Conservation (phyloP, 2,888 invertebrate genomes). For the Cylindroiulus punctatus region DNA sequence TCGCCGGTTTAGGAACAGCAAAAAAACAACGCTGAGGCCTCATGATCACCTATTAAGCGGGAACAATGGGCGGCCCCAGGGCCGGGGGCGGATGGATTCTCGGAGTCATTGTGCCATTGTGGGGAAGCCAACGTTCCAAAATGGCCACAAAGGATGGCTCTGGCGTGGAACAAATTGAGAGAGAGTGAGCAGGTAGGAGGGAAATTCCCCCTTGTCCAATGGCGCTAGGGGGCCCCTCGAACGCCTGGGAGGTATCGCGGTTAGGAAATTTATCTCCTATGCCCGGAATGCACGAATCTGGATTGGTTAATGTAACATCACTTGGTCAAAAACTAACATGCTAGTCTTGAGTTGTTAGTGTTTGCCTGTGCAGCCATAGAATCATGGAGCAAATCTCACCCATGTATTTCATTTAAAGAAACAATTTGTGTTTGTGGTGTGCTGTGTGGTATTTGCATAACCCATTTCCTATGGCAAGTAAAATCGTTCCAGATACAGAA, state of each 20-base stretch:
- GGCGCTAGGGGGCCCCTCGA: background rate
- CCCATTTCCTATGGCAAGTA: too few species aligned
- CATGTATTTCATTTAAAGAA: too few species aligned
- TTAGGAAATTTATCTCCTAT: too few species aligned
- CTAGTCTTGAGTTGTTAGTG: too few species aligned
- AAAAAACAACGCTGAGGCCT: constrained; percentile 25
- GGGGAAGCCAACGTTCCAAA: constrained; percentile 35
- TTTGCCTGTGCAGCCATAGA: too few species aligned
- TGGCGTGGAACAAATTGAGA: constrained; percentile 4
- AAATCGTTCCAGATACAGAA: too few species aligned
- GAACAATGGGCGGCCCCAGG: background rate
- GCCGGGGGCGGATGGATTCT: constrained; percentile 31
- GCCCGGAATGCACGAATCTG: too few species aligned
- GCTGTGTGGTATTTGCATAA: too few species aligned
- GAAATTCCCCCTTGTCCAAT: background rate
- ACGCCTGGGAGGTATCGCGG: background rate
- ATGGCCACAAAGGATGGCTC: constrained; percentile 1
- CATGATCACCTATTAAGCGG: constrained; percentile 46
- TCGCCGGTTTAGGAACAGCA: background rate
- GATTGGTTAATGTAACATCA: too few species aligned
- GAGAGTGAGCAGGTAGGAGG: background rate
- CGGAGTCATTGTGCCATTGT: constrained; percentile 16
- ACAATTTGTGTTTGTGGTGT: too few species aligned
- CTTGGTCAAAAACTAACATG: too few species aligned
- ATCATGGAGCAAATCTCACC: too few species aligned